A percentile compares a stretch with the other conserved stretches of the same genome.
Conservation (phyloP, 2,797 vertebrate species). For the Lepilemur ruficaudatus region DNA sequence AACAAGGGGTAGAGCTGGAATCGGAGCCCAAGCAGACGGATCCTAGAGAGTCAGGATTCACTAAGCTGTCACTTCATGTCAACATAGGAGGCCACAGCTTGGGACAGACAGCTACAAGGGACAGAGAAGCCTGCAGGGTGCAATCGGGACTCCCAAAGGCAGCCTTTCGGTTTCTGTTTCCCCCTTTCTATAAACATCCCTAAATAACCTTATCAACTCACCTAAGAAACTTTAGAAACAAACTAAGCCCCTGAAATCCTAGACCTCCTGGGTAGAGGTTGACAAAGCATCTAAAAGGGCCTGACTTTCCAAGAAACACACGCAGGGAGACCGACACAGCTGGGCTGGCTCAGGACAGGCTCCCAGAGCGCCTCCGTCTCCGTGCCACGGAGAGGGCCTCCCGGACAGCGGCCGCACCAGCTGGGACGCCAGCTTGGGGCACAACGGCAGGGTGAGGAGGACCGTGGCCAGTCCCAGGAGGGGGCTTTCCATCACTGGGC, state of each 20-base stretch:
- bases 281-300: neutral
- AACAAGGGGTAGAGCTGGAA: neutral
- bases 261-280: neutral
- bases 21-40: neutral
- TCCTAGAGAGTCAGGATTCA: neutral
- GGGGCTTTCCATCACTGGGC: fast-evolving
- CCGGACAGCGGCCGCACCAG: fast-evolving
- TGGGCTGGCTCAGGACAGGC: neutral
- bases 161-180: neutral
- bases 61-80: neutral
- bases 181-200: neutral
- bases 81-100: neutral
- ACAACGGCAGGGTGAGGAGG: neutral
- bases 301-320: neutral
- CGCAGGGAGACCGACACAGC: neutral
- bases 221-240: neutral
- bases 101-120: neutral
- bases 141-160: neutral
- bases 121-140: neutral
- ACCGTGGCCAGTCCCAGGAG: neutral
- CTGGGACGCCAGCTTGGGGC: neutral
- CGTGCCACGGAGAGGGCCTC: neutral
- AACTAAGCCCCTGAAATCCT: neutral
- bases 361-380: neutral
- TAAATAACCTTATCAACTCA: neutral